Evolutionary conservation across 2,888 invertebrate genomes (phyloP).

Genomic region (Chloromyia formosa): DNA sequence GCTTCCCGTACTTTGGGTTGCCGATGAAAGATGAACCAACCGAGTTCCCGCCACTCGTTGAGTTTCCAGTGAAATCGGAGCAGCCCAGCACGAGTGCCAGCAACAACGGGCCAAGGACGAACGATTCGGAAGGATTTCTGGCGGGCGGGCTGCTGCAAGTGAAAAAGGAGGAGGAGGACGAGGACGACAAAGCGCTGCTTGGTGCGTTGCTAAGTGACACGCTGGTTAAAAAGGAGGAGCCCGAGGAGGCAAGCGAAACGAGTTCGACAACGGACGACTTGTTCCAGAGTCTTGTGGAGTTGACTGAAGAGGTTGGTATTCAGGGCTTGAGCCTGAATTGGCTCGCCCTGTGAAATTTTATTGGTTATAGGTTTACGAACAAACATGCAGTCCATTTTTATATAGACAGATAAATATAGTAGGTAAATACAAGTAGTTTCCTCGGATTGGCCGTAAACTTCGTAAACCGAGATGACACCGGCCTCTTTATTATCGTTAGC

Average conservation of each 20-base stretch:
- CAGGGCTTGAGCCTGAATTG: not conserved
- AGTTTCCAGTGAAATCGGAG: conserved; percentile 54
- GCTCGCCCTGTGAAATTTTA: conserved; percentile 4
- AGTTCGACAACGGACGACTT: not conserved
- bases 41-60: conserved; percentile 54
- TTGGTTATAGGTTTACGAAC: not conserved
- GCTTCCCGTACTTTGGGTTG: conserved; percentile 57
- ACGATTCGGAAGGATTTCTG: conserved; percentile 27
- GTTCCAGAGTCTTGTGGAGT: conserved; percentile 54
- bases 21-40: conserved; percentile 64
- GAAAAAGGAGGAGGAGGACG: conserved; percentile 39
- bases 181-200: conserved; percentile 30
- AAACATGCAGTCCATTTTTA: too few relatives aligned
- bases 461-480: too few relatives aligned
- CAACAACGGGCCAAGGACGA: conserved; percentile 57
- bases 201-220: not conserved
- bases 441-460: too few relatives aligned
- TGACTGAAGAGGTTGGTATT: conserved; percentile 57
- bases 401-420: too few relatives aligned
- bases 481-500: too few relatives aligned
- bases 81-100: conserved; percentile 57
- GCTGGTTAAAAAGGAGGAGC: conserved; percentile 43
- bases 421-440: too few relatives aligned
- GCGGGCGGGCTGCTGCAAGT: conserved; percentile 6
- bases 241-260: conserved; percentile 40